Evolutionary conservation across 2,888 invertebrate species (phyloP), one percentile per base, ranked within the genome.

Genomic region (Ditula angustiorana): DNA sequence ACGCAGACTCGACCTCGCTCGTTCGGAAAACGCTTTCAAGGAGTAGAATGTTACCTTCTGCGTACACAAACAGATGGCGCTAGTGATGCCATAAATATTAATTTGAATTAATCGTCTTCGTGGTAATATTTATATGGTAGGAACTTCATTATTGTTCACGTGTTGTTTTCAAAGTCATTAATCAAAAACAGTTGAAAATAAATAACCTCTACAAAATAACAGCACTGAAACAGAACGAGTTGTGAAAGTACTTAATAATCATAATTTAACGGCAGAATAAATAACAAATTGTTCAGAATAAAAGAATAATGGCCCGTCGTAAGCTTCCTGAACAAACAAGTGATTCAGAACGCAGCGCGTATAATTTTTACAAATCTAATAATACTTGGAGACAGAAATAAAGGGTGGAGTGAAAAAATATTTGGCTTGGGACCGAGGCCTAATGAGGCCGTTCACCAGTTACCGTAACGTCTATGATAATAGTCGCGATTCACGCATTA

Each of bases 371-470:
- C 74, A 73, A 71, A 71, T 73, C 80, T 80, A 85, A 83, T 83
- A 85, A 83, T 86, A 87, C 74, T 67, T 71, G 70, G 73, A 63
- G 81, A 85, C 82, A 76, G 81, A 88, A 88, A 88, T 86, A 87
- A 85, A 83, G 75, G 76, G 74, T 76, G 74, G 75, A 76, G 74
- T 76, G 74, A 71, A 76, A 78, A 79, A 85, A 73, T 72, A 79
- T 82, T 87, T 83, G 83, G 85, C 83, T 82, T 72, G 75, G 72
- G 76, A 79, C 69, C 73, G 73, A 72, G 67, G 70, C 73, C 75
- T 83, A 87, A 86, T 85, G 88, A 86, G 90, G 87, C 74, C 88
- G 77, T 86, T 87, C 82, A 87, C 87, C 82, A 81, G 70, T 69
- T 70, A 69, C 58, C 55, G 67, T 67, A 67, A 35, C 50, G 28